Evolutionary conservation across 2,113 vertebrate genomes (phyloP).

Genomic region (Urocolius indicus): DNA sequence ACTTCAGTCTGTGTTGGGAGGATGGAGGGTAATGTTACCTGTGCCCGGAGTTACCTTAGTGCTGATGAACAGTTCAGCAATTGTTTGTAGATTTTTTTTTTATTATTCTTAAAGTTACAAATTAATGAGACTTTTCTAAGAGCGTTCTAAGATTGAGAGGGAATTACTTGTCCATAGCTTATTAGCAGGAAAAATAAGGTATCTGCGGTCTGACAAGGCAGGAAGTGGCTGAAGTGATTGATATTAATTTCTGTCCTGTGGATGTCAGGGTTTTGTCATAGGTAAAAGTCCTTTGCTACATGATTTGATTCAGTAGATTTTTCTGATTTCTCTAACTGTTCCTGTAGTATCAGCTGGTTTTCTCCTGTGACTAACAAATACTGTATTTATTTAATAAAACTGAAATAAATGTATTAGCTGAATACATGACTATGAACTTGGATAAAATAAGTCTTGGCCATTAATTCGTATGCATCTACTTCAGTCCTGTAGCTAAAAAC

Average conservation of each 20-base stretch:
- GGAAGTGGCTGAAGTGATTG: background rate
- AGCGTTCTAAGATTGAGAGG: background rate
- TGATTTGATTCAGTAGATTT: fast-evolving
- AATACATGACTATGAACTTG: fast-evolving
- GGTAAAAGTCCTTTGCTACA: fast-evolving
- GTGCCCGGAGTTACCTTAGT: no score
- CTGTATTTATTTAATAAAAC: background rate
- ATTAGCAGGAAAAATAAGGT: no score
- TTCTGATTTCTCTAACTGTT: background rate
- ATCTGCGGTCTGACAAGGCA: background rate
- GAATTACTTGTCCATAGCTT: background rate
- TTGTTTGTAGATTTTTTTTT: background rate
- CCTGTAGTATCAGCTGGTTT: background rate
- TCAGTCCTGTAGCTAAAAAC: fast-evolving
- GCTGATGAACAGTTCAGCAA: background rate
- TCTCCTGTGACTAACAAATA: background rate
- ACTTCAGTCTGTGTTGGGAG: fast-evolving
- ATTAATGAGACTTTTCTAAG: background rate
- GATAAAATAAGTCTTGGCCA: fast-evolving
- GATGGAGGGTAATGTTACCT: fast-evolving
- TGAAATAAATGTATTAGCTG: background rate
- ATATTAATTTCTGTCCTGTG: fast-evolving
- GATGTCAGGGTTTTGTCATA: background rate
- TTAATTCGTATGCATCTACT: fast-evolving
- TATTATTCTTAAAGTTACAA: background rate